Conservation (phyloP, 2,888 invertebrate genomes). For the Agonopterix arenella region DNA sequence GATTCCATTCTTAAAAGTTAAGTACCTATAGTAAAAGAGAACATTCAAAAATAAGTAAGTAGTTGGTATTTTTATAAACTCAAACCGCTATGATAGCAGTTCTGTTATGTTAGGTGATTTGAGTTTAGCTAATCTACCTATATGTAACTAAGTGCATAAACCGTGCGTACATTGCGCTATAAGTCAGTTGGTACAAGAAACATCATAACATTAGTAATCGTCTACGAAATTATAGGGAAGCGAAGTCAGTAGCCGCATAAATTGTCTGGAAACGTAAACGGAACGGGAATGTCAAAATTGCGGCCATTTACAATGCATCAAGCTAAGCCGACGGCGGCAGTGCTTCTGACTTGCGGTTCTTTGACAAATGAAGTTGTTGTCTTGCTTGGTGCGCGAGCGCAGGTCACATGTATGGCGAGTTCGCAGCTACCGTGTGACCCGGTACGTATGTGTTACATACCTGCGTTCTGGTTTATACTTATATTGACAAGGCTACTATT, state of each 20-base stretch:
- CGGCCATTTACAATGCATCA: slow-evolving; percentile 36
- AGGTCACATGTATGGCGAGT: slow-evolving; percentile 28
- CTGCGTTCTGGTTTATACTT: too few relatives aligned
- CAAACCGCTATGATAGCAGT: too few relatives aligned
- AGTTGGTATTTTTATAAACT: too few relatives aligned
- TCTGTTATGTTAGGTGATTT: too few relatives aligned
- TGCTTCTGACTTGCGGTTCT: slow-evolving; percentile 45
- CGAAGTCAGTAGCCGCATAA: slow-evolving; percentile 39
- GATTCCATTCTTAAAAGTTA: too few relatives aligned
- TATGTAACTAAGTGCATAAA: too few relatives aligned
- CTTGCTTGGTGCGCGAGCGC: slow-evolving; percentile 12
- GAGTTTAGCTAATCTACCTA: too few relatives aligned
- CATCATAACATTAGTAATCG: slow-evolving; percentile 44
- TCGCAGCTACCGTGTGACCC: slow-evolving; percentile 29
- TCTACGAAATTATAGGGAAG: slow-evolving; percentile 44
- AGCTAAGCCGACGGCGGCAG: slow-evolving; percentile 29
- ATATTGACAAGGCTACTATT: too few relatives aligned
- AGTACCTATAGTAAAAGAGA: too few relatives aligned
- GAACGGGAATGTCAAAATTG: slow-evolving; percentile 57
- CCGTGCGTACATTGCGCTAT: background rate
- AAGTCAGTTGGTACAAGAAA: slow-evolving; percentile 9
- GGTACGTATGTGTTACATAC: slow-evolving; percentile 18
- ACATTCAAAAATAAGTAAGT: too few relatives aligned
- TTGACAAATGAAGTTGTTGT: slow-evolving; percentile 65
- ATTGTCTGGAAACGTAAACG: slow-evolving; percentile 30